These are phyloP conservation scores for Panagrolaimus sp. DNA, from an alignment of 1,140 invertebrate genomes.

Conservation along the genomic window DNA sequence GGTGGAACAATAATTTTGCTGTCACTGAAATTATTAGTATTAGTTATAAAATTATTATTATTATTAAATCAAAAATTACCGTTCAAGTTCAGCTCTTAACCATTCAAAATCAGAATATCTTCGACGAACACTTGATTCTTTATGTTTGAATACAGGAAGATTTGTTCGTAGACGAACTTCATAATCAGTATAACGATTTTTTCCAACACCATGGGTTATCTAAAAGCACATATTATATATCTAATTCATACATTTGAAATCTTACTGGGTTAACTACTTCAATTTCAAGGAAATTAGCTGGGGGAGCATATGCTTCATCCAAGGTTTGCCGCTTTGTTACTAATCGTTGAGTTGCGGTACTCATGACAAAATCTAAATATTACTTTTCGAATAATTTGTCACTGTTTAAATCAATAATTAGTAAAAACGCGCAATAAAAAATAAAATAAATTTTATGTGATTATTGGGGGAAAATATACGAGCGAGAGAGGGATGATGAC, in stretches of 20 bases:
- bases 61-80: too few relatives aligned
- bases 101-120: slow-evolving; percentile 99
- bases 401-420: too few relatives aligned
- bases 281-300: slow-evolving; percentile 96
- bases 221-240: too few relatives aligned
- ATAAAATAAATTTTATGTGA: too few relatives aligned
- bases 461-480: too few relatives aligned
- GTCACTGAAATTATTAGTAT: too few relatives aligned
- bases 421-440: too few relatives aligned
- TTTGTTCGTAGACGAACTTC: slow-evolving; percentile 99
- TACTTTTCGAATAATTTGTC: too few relatives aligned
- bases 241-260: too few relatives aligned
- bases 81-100: slow-evolving; percentile 93
- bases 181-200: slow-evolving; percentile 97
- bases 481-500: too few relatives aligned
- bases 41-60: too few relatives aligned
- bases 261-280: slow-evolving; percentile 96
- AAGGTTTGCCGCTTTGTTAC: slow-evolving; percentile 97
- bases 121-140: slow-evolving; percentile 92
- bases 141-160: slow-evolving; percentile 97
- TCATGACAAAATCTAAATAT: slow-evolving; percentile 17
- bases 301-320: slow-evolving; percentile 97
- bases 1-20: slow-evolving; percentile 97
- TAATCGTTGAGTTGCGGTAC: slow-evolving; percentile 79
- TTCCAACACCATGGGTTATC: slow-evolving; percentile 92